Conservation (phyloP, 1,140 invertebrate species). For the Metopolophium dirhodum region DNA sequence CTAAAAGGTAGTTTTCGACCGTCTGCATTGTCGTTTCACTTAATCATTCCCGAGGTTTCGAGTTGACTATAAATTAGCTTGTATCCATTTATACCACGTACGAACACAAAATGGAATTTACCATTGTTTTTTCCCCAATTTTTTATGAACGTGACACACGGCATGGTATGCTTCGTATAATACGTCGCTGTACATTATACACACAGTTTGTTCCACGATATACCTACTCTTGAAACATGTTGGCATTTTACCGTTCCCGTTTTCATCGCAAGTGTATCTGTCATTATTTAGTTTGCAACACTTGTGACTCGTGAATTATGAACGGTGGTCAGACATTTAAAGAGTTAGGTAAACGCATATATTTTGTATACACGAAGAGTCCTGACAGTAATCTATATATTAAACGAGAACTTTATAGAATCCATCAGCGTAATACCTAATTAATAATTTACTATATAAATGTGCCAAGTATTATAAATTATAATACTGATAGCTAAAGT, state of each 20-base stretch:
- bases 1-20: conserved; percentile 31
- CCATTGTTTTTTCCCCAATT: neutral
- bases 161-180: neutral
- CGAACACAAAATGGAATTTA: neutral
- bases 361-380: neutral
- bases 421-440: too few species aligned
- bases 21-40: conserved; percentile 24
- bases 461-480: too few species aligned
- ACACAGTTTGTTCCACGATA: neutral
- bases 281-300: neutral
- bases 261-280: neutral
- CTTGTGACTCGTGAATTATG: neutral
- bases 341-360: neutral
- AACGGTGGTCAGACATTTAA: neutral
- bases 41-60: neutral
- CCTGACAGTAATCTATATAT: neutral
- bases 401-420: neutral
- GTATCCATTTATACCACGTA: conserved; percentile 20
- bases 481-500: neutral
- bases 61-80: conserved; percentile 50
- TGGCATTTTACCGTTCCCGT: neutral
- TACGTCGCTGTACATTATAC: neutral
- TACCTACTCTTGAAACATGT: neutral
- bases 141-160: neutral
- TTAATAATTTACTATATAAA: too few species aligned